These are phyloP conservation scores for Bubalus kerabau DNA, from an alignment of 2,113 vertebrate genomes.

Conservation along the genomic window DNA sequence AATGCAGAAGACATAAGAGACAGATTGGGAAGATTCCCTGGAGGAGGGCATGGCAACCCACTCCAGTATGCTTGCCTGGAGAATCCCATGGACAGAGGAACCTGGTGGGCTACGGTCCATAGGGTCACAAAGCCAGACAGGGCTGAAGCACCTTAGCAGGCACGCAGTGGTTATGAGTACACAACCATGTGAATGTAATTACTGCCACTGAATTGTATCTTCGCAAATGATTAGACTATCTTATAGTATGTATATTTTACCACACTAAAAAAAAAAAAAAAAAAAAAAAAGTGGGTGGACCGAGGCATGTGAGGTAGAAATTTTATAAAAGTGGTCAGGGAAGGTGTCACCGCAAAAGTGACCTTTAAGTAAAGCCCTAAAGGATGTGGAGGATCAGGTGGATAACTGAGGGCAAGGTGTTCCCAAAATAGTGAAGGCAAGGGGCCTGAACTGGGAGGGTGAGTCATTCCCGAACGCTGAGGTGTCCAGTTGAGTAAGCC, in stretches of 20 bases:
- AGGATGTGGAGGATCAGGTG: neutral
- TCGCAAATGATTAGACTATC: neutral
- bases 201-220: neutral
- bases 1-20: neutral
- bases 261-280: neutral
- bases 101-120: neutral
- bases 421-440: neutral
- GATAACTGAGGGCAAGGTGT: neutral
- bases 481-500: neutral
- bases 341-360: neutral
- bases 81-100: neutral
- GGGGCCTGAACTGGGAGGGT: neutral
- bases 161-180: neutral
- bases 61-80: neutral
- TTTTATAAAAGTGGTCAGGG: neutral
- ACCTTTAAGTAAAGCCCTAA: neutral
- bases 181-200: neutral
- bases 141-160: neutral
- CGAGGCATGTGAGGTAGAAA: neutral
- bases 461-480: neutral
- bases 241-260: neutral
- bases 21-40: neutral
- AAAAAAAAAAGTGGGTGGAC: neutral
- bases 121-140: neutral
- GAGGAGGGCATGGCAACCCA: neutral